These are phyloP conservation scores for Otolemur garnettii DNA, from an alignment of 2,113 vertebrate genomes.

Conservation along the genomic window DNA sequence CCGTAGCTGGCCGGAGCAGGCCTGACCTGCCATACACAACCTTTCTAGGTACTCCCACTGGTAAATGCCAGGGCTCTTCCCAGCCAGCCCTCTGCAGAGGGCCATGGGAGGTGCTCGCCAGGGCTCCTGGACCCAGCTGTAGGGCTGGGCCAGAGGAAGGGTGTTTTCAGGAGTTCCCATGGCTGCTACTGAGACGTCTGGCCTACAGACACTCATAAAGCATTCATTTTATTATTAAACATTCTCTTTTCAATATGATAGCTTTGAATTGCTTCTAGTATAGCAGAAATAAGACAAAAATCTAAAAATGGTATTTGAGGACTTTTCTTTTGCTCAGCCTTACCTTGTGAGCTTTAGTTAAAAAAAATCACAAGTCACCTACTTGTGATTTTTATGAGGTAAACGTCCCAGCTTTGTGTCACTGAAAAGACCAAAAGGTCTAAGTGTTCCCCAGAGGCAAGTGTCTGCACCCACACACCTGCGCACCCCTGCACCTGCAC, in stretches of 20 bases:
- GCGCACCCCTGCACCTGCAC: too few relatives aligned
- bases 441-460: fast-evolving
- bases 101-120: fast-evolving
- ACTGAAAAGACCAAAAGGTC: not conserved
- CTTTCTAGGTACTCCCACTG: not conserved
- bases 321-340: not conserved
- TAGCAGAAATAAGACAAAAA: not conserved
- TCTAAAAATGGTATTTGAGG: not conserved
- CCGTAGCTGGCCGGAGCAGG: too few relatives aligned
- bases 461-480: too few relatives aligned
- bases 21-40: not conserved
- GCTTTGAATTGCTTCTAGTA: not conserved
- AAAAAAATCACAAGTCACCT: not conserved
- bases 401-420: not conserved
- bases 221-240: not conserved
- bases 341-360: too few relatives aligned
- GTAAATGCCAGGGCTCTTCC: not conserved
- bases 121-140: not conserved
- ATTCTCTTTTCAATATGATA: not conserved
- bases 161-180: not conserved
- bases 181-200: too few relatives aligned
- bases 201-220: fast-evolving
- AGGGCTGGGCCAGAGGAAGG: too few relatives aligned
- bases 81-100: not conserved
- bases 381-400: not conserved